These are phyloP conservation scores for Phoebastria nigripes DNA, from an alignment of 2,797 vertebrate genomes.

Conservation along the genomic window DNA sequence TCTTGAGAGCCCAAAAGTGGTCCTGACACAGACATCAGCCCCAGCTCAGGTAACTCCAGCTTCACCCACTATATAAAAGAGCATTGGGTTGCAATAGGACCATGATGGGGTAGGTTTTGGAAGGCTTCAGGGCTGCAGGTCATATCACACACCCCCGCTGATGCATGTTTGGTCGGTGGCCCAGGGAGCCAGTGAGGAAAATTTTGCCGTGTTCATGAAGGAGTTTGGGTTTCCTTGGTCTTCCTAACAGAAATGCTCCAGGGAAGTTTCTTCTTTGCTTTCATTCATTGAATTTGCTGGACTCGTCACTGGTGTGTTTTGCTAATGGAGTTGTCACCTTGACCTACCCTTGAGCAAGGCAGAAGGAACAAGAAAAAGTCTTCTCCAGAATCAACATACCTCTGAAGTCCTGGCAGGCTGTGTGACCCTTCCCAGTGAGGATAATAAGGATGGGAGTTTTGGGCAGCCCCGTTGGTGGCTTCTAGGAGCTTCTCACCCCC, in stretches of 20 bases:
- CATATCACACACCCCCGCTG: fast-evolving
- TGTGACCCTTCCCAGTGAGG: background rate
- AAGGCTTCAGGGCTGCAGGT: background rate
- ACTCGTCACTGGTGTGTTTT: background rate
- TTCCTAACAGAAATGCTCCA: background rate
- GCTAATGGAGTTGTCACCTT: background rate
- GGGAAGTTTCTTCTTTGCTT: background rate
- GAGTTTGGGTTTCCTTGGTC: background rate
- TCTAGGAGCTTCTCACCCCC: background rate
- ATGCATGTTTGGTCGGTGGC: background rate
- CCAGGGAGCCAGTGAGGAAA: background rate
- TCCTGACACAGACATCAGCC: background rate
- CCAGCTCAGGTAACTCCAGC: background rate
- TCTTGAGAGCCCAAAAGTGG: background rate
- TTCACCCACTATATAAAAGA: background rate
- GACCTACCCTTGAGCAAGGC: background rate
- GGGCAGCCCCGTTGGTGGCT: background rate
- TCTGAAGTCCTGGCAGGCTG: background rate
- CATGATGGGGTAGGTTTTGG: background rate
- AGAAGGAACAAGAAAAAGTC: background rate
- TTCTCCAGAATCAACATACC: background rate
- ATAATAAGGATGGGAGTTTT: background rate
- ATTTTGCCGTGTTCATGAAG: background rate
- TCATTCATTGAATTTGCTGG: background rate
- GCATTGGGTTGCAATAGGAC: background rate